Base-by-base conservation (phyloP, 2,113 vertebrate genomes). In the Pituophis catenifer region DNA sequence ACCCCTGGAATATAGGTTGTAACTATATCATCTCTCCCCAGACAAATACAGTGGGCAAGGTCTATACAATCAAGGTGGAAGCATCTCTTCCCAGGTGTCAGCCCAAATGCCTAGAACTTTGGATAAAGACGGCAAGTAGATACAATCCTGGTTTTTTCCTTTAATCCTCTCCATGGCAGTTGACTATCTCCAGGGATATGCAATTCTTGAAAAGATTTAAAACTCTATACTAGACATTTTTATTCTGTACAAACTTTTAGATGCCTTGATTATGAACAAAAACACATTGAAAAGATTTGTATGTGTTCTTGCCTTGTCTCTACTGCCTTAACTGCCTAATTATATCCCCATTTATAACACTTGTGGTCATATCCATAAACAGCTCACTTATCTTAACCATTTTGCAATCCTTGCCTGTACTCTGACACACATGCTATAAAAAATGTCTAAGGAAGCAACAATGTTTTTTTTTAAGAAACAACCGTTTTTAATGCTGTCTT, bases 361-460 rank as follows among this genome's bases (percentile, higher is more conserved):
- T 3, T 86, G 24, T 52, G 26, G 13, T 53, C 17, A 86, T 33
- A 17, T 24, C 87, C 29, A 62, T 62, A 52, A 62, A 90, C 52
- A 13, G 24, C 62, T 62, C 29, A 17, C 21, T 33, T 89, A n/a
- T 81, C 44, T 89, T 8, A 62, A 86, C 13, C 55, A 24, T 50
- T 57, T 81, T 26, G n/a, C 24, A 92, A 90, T n/a, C 33, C 26
- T 50, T 13, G 38, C 55, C 86, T 62, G 5, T 70, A 59, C 89
- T 50, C 65, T 24, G 75, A 23, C 21, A 58, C 38, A 86, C 38
- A 13, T 50, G 62, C 50, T 70, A 53, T 53, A 90, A 86, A 90
- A 29, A 88, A 38, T 94, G 54, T 88, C 91, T 38, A 89, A 89
- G n/a, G 52, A 95, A 95, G 33, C 89, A 96, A 94, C 91, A 59